Evolutionary conservation across 2,888 invertebrate genomes (phyloP).

Genomic region (Serrognathus titanus): DNA sequence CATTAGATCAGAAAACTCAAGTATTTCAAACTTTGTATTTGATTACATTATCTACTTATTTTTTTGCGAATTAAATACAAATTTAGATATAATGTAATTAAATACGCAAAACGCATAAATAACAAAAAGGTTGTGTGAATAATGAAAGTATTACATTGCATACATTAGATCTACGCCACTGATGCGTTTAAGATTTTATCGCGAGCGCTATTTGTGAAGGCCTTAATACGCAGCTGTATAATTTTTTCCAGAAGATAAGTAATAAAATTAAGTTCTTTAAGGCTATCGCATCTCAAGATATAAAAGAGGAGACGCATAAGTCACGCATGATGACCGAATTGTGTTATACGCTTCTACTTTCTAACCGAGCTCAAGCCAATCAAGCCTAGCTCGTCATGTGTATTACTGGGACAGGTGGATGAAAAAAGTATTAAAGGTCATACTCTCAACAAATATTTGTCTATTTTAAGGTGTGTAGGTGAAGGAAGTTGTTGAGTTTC

Average conservation of each 20-base stretch:
- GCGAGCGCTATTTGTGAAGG: constrained; percentile 5
- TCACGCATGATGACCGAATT: constrained; percentile 31
- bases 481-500: constrained; percentile 17
- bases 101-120: too few relatives aligned
- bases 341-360: constrained; percentile 28
- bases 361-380: constrained; percentile 28
- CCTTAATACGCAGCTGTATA: constrained; percentile 3
- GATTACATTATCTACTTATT: too few relatives aligned
- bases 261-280: constrained; percentile 14
- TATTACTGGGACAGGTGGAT: constrained; percentile 28
- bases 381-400: constrained; percentile 27
- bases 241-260: constrained; percentile 6
- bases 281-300: constrained; percentile 10
- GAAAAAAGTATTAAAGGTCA: constrained; percentile 26
- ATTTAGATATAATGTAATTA: too few relatives aligned
- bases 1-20: too few relatives aligned
- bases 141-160: too few relatives aligned
- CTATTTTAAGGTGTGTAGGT: constrained; percentile 17
- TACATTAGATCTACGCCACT: too few relatives aligned
- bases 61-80: too few relatives aligned
- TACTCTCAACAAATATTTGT: constrained; percentile 21
- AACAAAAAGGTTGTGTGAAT: too few relatives aligned
- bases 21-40: too few relatives aligned
- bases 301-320: constrained; percentile 25
- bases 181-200: constrained; percentile 7